Evolutionary conservation across 2,888 invertebrate species (phyloP), one percentile per base, ranked within the genome.

Genomic region (Augochlorella aurata): DNA sequence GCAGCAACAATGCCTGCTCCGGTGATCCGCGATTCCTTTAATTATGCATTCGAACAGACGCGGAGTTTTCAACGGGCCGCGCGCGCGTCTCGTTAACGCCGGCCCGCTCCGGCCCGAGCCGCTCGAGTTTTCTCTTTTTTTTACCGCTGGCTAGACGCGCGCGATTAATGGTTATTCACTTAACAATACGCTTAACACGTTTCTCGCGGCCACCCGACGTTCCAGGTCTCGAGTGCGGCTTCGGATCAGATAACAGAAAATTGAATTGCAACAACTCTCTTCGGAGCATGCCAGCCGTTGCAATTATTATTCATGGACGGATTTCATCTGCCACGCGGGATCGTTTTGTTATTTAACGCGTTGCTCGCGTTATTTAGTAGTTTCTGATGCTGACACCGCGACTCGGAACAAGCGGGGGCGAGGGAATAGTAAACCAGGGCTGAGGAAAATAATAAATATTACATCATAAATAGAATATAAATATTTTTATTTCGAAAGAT

Each of bases 11-110:
- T 79, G 44, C 44, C 24, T 66, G 49, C 73, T 50, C 24, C 67
- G 50, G 44, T 58, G 75, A 74, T 68, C 54, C 61, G 63, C 52
- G 52, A 61, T 50, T 68, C 49, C 63, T 69, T 73, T 72, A 76
- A 87, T 83, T 77, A 75, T 74, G 68, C 74, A 73, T 67, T 66
- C 81, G n/a, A 52, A 67, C 49, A 71, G 61, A 67, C n/a, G 58
- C 45, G 24, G 38, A 63, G 29, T 29, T 63, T 72, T 65, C 74
- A 24, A 21, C 61, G 47, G 21, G 47, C 16, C 61, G 69, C 66
- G 12, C 61, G 58, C 29, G 29, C 29, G 58, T 61, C 71, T 45
- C 24, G n/a, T 79, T 81, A 67, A 49, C 49, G 12, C 47, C 18
- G 61, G 29, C n/a, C 8, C 7, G 4, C 18, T 10, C 47, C 18